Base-by-base conservation (phyloP, 2,888 invertebrate species). In the Eustalomyia histrio region DNA sequence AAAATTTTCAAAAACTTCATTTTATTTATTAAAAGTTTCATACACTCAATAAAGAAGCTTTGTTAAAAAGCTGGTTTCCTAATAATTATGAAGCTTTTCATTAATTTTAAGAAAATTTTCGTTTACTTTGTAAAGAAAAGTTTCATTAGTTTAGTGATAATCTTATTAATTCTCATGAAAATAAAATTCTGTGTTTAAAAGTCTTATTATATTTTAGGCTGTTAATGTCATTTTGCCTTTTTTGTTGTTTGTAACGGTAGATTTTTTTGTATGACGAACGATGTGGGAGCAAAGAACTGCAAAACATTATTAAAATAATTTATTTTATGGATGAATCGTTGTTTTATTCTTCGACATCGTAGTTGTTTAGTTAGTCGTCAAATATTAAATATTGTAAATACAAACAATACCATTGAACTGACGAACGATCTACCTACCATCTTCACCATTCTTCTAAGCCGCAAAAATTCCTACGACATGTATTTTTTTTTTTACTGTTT, bases 241-340 rank as follows among this genome's bases (percentile, higher is more conserved):
- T 60, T 81, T 75, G 81, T 78, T 78, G 74, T 81, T 75, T 79
- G 78, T 81, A 81, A 79, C 81, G 74, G 74, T 60, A 71, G 78
- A 67, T 67, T n/a, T 21, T 29, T 35, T 69, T 21, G 55, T 52
- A 64, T 58, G 64, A 74, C 71, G 65, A 61, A 74, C 60, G 53
- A 53, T n/a, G 67, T 73, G 76, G 63, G 78, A 58, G 73, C 76
- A 81, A 81, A 74, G 65, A 81, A 81, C 76, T 78, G 55, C 58
- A 74, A 29, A 78, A 53, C 39, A 65, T 24, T 7, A 39, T 24
- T 16, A 29, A 29, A 29, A 12, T 52, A 8, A 16, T 47, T 29
- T 68, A 43, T 58, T 24, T 24, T 39, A 53, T 21, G 52, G 9
- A 16, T 61, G 43, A n/a, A 47, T 47, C n/a, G 29, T 57, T 39